These are phyloP conservation scores for Diabrotica virgifera DNA, from an alignment of 1,140 invertebrate species.

Conservation along the genomic window DNA sequence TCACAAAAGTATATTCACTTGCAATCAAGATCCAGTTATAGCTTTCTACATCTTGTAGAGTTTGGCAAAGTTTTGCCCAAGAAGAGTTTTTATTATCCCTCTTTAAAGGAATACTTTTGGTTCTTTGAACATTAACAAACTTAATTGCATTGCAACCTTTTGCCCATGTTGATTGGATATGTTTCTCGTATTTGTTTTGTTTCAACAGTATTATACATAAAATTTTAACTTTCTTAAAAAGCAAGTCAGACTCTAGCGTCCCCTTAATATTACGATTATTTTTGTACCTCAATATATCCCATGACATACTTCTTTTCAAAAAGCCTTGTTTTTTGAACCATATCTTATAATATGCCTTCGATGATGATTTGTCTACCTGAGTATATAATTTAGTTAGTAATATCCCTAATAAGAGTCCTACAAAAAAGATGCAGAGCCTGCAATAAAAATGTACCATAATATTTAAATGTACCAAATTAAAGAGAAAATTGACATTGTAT, in stretches of 20 bases:
- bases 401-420: constrained; percentile 26
- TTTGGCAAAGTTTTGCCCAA: constrained; percentile 36
- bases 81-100: constrained; percentile 31
- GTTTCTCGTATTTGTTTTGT: constrained; percentile 31
- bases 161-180: constrained; percentile 36
- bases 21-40: constrained; percentile 39
- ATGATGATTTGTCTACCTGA: neutral
- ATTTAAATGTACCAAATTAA: too few relatives aligned
- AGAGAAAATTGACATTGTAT: too few relatives aligned
- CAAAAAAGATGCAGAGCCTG: constrained; percentile 21
- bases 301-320: constrained; percentile 18
- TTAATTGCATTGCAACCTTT: constrained; percentile 35
- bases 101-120: constrained; percentile 29
- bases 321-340: constrained; percentile 37
- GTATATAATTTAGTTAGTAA: constrained; percentile 16
- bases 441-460: constrained; percentile 30
- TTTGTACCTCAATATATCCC: constrained; percentile 39
- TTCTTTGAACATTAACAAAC: constrained; percentile 26
- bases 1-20: constrained; percentile 38
- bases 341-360: constrained; percentile 25
- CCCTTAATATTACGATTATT: constrained; percentile 6
- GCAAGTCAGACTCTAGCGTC: constrained; percentile 34
- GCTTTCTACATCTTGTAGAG: constrained; percentile 21
- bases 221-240: constrained; percentile 33
- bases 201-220: constrained; percentile 37